These are phyloP conservation scores for zebrafish (Danio rerio) DNA, from an alignment of 2,113 vertebrate genomes.

Conservation along the genomic window GRCz12tu NC_133186.1:5343001-5343500, in stretches of 20 bases:
- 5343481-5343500: slow-evolving; percentile 42
- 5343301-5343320: slow-evolving; percentile 58
- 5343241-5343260: slow-evolving; percentile 45
- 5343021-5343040: background rate
- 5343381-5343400: slow-evolving; percentile 45
- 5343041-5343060: slow-evolving; percentile 18
- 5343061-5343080: slow-evolving; percentile 4
- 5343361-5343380: slow-evolving; percentile 63
- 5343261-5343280: slow-evolving; percentile 65
- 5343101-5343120: slow-evolving; percentile 17
- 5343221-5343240: slow-evolving; percentile 49
- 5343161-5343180: slow-evolving; percentile 24
- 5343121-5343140: slow-evolving; percentile 5
- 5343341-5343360: slow-evolving; percentile 63
- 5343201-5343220: background rate
- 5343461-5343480: slow-evolving; percentile 27
- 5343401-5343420: background rate
- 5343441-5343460: background rate
- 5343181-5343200: background rate
- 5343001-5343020: background rate
- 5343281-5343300: slow-evolving; percentile 66
- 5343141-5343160: background rate
- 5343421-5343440: background rate
- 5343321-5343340: slow-evolving; percentile 53
- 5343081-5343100: background rate